Evolutionary conservation across 1,140 invertebrate species (phyloP), one percentile per base, ranked within the genome.

Genomic region (Cydia pomonella): DNA sequence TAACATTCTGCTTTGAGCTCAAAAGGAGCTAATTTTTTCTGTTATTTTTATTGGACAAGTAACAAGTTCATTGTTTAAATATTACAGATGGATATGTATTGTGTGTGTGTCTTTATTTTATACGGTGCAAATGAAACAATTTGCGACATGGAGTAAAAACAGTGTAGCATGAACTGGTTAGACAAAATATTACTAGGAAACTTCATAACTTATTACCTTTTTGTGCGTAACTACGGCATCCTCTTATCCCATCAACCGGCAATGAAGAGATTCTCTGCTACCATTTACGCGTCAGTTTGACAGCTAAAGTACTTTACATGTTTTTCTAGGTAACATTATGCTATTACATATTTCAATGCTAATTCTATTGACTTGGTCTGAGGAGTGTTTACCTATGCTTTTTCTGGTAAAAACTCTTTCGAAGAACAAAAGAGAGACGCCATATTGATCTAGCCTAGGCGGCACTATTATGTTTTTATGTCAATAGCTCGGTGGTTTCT

Each of bases 211-310:
- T 59, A 10, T 23, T 59, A 59, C 10, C 18, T 59, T 59, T 59
- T 59, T 59, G 53, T 59, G 21, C 21, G 9, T 59, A 59, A 12
- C 41, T 44, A 12, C 41, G 53, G 21, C 7, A 23, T 59, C 18
- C 53, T 59, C 23, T 21, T 59, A 23, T 59, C 23, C 53, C 53
- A 3, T 23, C 53, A n/a, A 21, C 18, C 21, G 9, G 53, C 53
- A 59, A 59, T 59, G 53, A 59, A 59, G 53, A 59, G 53, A 59
- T 59, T 59, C 53, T 59, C 53, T 23, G 4, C 53, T 59, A 59
- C 53, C 53, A 59, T 59, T 59, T 59, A 59, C 53, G 21, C 53
- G 64, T 69, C 64, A 69, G 29, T 41, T 69, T 69, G 64, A 69
- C 64, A 69, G 64, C 16, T 33, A 69, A 69, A 69, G 29, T 69